Evolutionary conservation across 2,797 vertebrate species (phyloP), one percentile per base, ranked within the genome.

Genomic region (Alectoris magna): DNA sequence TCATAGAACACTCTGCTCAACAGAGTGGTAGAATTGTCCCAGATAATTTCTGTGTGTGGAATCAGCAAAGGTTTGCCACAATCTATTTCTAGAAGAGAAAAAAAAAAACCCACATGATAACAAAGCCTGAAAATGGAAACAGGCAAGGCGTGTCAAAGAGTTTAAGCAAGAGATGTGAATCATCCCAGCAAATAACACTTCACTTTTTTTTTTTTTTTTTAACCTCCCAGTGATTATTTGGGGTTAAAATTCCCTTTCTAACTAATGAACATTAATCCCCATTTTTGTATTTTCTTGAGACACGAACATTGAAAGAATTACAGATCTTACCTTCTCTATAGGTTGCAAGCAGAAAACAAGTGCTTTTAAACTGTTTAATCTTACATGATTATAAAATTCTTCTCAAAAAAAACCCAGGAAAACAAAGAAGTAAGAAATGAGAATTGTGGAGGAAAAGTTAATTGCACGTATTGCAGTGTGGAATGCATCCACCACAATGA

Each of bases 1-100:
- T 84, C 94, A 95, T 98, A 99, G 48, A 97, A 94, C 63, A 95
- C 97, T 84, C 95, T 96, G 88, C 98, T 98, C 74, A 97, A 78
- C 0, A 96, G 95, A 68, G 84, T 93, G 86, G 96, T 98, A 68
- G 93, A 94, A 59, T 95, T 91, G 80, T 98, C 91, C 98, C 98
- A 98, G 74, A 96, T 90, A 39, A 98, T 95, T 72, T 98, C 95
- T 53, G 98, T 94, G 81, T 97, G 91, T 59, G 98, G 97, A 91
- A 98, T 78, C 46, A 48, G 89, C 80, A 96, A 92, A 83, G 98
- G 98, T 81, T 90, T 94, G 27, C 98, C 98, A 93, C 98, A 99
- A 74, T 96, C 96, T 96, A 98, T 97, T 97, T 98, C 98, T 99
- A 97, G 66, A 92, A 81, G 88, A 90, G 94, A 95, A 87, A 78